Percentiles rank a stretch among this genome's conserved stretches.
These are phyloP conservation scores for Puma concolor DNA, from an alignment of 2,113 vertebrate genomes.

Conservation along the genomic window DNA sequence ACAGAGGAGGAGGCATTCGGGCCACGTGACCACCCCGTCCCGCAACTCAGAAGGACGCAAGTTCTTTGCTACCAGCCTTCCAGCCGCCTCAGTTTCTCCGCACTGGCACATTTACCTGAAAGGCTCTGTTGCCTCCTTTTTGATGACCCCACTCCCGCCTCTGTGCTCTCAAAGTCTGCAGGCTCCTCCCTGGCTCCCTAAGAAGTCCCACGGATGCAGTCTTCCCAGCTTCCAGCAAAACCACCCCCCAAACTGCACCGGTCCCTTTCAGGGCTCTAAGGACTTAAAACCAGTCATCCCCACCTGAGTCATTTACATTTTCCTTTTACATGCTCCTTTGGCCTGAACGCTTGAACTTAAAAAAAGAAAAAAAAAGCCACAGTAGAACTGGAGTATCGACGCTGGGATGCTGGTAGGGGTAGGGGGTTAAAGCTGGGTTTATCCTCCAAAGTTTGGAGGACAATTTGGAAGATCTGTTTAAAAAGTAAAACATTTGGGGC, in stretches of 20 bases:
- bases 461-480: background rate
- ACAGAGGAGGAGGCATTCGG: background rate
- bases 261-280: background rate
- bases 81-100: background rate
- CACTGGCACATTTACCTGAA: too few relatives aligned
- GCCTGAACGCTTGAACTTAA: background rate
- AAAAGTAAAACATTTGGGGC: background rate
- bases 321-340: background rate
- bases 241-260: too few relatives aligned
- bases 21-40: accelerated
- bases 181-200: background rate
- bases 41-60: too few relatives aligned
- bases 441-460: background rate
- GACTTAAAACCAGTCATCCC: background rate
- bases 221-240: background rate
- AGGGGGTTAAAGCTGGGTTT: too few relatives aligned
- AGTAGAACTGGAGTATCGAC: background rate
- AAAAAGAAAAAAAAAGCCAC: background rate
- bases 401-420: too few relatives aligned
- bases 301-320: background rate
- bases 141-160: background rate
- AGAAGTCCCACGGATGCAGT: background rate
- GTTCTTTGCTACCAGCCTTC: background rate
- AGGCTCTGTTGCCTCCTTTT: background rate
- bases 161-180: background rate